phyloP scores from a whole-genome alignment of 2,113 vertebrate genomes.

The Circaetus cinerascens region DNA sequence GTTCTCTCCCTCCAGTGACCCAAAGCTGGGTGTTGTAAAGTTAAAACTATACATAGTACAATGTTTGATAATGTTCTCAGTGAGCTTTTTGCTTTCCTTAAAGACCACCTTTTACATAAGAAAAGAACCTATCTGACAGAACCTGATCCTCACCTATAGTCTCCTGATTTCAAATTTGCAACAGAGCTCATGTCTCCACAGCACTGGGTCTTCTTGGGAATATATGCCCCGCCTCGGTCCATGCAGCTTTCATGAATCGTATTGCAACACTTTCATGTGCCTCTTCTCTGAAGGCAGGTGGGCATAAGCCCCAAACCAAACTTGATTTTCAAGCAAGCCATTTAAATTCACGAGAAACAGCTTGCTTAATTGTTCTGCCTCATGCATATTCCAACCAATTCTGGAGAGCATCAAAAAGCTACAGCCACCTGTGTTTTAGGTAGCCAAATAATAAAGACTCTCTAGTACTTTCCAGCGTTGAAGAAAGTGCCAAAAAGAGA shows the following conservation, averaged over 20 bases:
- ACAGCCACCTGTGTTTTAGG: slow-evolving; percentile 33
- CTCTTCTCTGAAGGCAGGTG: slow-evolving; percentile 6
- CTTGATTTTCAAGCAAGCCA: background rate
- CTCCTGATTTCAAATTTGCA: background rate
- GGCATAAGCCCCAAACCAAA: slow-evolving; percentile 15
- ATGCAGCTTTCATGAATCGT: background rate
- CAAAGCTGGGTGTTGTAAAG: background rate
- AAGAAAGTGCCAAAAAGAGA: background rate
- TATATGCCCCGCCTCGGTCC: background rate
- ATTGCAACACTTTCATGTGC: background rate
- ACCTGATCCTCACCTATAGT: background rate
- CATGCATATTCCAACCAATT: slow-evolving; percentile 23
- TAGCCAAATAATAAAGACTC: background rate
- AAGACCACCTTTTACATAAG: background rate
- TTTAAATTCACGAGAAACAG: background rate
- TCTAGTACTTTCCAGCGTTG: background rate
- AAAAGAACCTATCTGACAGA: background rate
- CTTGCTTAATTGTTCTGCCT: slow-evolving; percentile 39
- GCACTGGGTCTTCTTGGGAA: background rate
- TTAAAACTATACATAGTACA: background rate
- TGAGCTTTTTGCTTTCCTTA: background rate
- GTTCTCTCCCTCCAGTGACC: background rate
- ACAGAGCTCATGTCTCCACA: background rate
- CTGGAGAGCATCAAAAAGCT: background rate
- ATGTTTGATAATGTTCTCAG: background rate